These are phyloP conservation scores for Dryobates pubescens DNA, from an alignment of 2,797 vertebrate genomes.

Conservation along the genomic window DNA sequence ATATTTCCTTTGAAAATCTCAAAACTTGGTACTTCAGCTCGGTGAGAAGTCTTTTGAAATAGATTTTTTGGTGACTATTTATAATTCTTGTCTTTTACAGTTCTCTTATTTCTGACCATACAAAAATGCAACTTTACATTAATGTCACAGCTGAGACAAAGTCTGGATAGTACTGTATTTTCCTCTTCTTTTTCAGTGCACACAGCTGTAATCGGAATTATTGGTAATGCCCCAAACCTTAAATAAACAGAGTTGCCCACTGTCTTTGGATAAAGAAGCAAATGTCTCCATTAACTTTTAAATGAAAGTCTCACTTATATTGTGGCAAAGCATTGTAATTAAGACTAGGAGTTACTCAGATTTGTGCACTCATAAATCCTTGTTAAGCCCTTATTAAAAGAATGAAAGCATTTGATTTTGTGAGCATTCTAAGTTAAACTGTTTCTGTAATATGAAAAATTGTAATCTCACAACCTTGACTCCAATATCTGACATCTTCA, in stretches of 20 bases:
- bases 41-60: not conserved
- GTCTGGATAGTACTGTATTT: not conserved
- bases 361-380: not conserved
- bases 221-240: not conserved
- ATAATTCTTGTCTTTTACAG: not conserved
- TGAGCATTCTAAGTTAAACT: not conserved
- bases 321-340: not conserved
- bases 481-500: slow-evolving; percentile 34
- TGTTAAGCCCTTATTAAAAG: slow-evolving; percentile 12
- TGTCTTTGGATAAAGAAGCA: not conserved
- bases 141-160: not conserved
- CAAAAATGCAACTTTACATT: not conserved
- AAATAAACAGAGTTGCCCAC: not conserved
- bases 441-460: slow-evolving; percentile 6
- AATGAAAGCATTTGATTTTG: not conserved
- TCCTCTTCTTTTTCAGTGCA: not conserved
- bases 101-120: not conserved
- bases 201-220: not conserved
- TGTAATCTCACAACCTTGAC: slow-evolving; percentile 5
- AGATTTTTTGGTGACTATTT: not conserved
- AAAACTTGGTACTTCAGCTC: not conserved
- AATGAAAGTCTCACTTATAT: not conserved
- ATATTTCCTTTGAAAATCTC: not conserved
- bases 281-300: not conserved
- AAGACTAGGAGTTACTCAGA: not conserved